These are phyloP conservation scores for Eurytoma californica DNA, from an alignment of 2,888 invertebrate genomes.

Conservation along the genomic window DNA sequence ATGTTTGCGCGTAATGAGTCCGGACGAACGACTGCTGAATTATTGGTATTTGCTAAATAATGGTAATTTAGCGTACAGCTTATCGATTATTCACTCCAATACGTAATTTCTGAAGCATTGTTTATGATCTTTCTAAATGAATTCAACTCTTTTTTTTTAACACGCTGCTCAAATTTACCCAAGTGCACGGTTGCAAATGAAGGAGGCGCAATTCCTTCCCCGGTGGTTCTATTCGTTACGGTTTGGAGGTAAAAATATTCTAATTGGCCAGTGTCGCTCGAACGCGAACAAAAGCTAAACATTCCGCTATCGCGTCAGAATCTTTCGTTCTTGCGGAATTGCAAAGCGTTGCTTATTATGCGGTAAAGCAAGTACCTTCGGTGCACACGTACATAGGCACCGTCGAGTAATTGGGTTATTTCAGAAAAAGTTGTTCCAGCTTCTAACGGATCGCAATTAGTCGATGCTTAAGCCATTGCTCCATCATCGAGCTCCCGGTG, in stretches of 20 bases:
- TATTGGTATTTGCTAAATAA: not conserved
- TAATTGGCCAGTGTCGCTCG: constrained; percentile 21
- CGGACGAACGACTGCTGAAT: not conserved
- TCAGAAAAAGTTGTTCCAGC: constrained; percentile 9
- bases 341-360: constrained; percentile 9
- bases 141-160: not conserved
- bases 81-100: not conserved
- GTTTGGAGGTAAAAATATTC: constrained; percentile 18
- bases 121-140: not conserved
- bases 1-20: constrained; percentile 6
- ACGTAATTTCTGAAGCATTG: not conserved
- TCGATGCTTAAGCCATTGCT: constrained; percentile 16
- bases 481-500: constrained; percentile 17
- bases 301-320: constrained; percentile 21
- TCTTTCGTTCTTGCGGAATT: constrained; percentile 32
- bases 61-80: not conserved
- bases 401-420: constrained; percentile 48
- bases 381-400: constrained; percentile 1
- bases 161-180: not conserved
- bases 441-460: constrained; percentile 36
- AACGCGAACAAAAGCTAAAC: constrained; percentile 44
- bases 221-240: not conserved
- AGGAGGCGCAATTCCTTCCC: not conserved
- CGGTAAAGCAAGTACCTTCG: constrained; percentile 19
- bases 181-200: not conserved